Percentiles rank a stretch among this genome's conserved stretches.
phyloP scores from a whole-genome alignment of 2,888 invertebrate species.

The Drosophila neutralis region DNA sequence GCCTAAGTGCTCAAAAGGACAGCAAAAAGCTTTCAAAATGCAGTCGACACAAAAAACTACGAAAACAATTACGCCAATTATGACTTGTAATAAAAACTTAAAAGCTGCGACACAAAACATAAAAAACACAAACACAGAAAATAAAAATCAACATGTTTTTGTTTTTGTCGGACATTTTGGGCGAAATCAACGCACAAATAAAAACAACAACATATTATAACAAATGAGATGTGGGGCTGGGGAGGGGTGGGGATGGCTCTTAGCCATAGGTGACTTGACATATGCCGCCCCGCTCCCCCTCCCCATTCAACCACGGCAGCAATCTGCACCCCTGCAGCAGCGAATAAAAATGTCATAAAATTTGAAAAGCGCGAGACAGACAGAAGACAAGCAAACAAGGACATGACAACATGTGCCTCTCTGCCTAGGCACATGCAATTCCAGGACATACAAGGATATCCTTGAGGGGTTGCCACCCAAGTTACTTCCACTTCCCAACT shows the following conservation, averaged over 20 bases:
- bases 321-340: constrained; percentile 21
- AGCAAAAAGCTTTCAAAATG: constrained; percentile 66
- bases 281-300: constrained; percentile 11
- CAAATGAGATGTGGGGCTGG: background rate
- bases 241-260: background rate
- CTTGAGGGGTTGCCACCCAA: constrained; percentile 39
- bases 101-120: constrained; percentile 59
- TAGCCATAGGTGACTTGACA: constrained; percentile 60
- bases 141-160: constrained; percentile 60
- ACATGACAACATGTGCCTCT: constrained; percentile 68
- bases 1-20: constrained; percentile 53
- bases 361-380: constrained; percentile 73
- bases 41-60: constrained; percentile 64
- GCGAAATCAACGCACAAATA: constrained; percentile 51
- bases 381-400: constrained; percentile 33
- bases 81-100: constrained; percentile 68
- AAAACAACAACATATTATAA: constrained; percentile 22
- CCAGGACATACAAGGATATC: constrained; percentile 35
- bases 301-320: background rate
- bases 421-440: constrained; percentile 65
- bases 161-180: constrained; percentile 53
- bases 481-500: background rate
- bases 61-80: constrained; percentile 77
- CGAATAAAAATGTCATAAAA: constrained; percentile 81
- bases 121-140: constrained; percentile 16